Evolutionary conservation across 1,140 invertebrate species (phyloP).

Genomic region (Notospermus geniculatus): DNA sequence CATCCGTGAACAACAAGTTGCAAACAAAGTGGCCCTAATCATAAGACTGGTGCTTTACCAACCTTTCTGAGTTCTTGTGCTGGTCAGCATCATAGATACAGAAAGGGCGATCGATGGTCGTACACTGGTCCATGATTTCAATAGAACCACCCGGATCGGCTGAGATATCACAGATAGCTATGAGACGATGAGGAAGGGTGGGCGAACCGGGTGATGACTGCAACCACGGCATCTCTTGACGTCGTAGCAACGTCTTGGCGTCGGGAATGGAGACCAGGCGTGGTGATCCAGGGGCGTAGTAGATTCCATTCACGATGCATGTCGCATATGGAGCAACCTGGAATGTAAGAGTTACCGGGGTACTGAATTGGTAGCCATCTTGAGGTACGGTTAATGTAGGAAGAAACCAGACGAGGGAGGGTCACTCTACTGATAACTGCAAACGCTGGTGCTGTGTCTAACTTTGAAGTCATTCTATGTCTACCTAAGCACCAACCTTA

Average conservation of each 20-base stretch:
- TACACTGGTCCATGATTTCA: conserved; percentile 99
- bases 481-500: too few species aligned
- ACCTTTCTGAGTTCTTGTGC: conserved; percentile 95
- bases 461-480: too few species aligned
- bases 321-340: conserved; percentile 96
- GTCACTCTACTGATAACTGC: too few species aligned
- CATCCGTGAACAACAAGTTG: too few species aligned
- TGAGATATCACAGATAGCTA: conserved; percentile 93
- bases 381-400: too few species aligned
- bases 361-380: too few species aligned
- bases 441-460: too few species aligned
- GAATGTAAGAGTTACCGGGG: too few species aligned
- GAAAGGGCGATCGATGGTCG: conserved; percentile 98
- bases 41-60: too few species aligned
- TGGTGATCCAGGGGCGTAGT: conserved; percentile 96
- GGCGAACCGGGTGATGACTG: conserved; percentile 78
- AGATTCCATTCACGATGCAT: conserved; percentile 96
- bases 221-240: conserved; percentile 87
- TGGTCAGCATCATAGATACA: conserved; percentile 97
- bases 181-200: conserved; percentile 74
- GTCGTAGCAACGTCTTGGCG: conserved; percentile 88
- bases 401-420: too few species aligned
- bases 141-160: conserved; percentile 98
- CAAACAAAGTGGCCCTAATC: too few species aligned
- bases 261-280: conserved; percentile 96